Evolutionary conservation across 2,888 invertebrate species (phyloP).

Genomic region (Ormyrus labotus): DNA sequence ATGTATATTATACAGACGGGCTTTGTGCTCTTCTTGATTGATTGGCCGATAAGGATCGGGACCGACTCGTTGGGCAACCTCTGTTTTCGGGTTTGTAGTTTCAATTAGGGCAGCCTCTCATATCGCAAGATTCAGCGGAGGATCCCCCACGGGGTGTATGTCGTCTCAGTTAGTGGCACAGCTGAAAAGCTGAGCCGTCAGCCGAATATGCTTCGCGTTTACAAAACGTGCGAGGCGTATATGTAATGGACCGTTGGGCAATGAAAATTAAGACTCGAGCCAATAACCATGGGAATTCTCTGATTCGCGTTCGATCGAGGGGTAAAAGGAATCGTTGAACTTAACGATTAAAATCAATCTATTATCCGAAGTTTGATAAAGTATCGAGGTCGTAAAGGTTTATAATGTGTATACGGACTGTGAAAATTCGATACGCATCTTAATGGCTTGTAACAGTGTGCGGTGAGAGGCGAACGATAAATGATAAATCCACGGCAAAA

Average conservation of each 20-base stretch:
- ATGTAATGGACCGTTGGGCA: too few species aligned
- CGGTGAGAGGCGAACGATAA: not conserved
- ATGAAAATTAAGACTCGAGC: too few species aligned
- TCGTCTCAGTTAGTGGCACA: too few species aligned
- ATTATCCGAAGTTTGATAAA: not conserved
- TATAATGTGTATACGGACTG: slow-evolving; percentile 1
- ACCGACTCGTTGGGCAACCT: not conserved
- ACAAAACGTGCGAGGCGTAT: too few species aligned
- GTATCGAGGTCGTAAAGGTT: slow-evolving; percentile 22
- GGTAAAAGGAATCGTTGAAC: slow-evolving; percentile 20
- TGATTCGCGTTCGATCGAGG: not conserved
- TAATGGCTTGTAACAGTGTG: slow-evolving; percentile 10
- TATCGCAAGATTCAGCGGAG: too few species aligned
- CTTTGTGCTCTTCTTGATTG: not conserved
- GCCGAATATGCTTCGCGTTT: too few species aligned
- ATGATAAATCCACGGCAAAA: slow-evolving; percentile 12
- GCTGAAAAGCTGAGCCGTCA: too few species aligned
- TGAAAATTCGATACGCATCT: slow-evolving; percentile 34
- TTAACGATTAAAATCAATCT: not conserved
- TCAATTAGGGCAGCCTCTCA: too few species aligned
- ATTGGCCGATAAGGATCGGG: slow-evolving; percentile 17
- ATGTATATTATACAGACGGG: not conserved
- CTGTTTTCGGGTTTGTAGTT: not conserved
- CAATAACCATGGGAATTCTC: not conserved
- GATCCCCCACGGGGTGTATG: too few species aligned